Evolutionary conservation across 2,888 invertebrate species (phyloP).

Genomic region (Dryomyza anilis): DNA sequence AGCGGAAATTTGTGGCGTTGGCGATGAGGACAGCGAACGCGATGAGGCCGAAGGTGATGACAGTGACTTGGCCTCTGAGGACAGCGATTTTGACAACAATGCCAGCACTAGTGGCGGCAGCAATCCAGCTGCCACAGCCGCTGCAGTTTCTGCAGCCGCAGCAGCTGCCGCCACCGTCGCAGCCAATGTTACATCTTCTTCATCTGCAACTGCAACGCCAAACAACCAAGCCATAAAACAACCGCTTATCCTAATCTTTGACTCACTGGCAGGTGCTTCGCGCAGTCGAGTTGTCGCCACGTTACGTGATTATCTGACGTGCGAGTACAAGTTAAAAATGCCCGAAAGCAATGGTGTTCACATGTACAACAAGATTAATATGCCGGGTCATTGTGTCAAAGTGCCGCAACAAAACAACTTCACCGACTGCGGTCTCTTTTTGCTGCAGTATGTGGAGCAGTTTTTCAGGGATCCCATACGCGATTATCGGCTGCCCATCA

Average conservation of each 20-base stretch:
- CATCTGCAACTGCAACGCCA: too few relatives aligned
- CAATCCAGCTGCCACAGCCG: constrained; percentile 22
- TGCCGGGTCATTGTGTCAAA: constrained; percentile 85
- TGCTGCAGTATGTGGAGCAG: constrained; percentile 94
- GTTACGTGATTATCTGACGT: constrained; percentile 86
- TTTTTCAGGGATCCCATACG: constrained; percentile 88
- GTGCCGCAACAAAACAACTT: constrained; percentile 98
- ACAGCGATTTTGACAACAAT: constrained; percentile 54
- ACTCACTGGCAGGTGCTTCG: constrained; percentile 85
- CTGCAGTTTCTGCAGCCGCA: too few relatives aligned
- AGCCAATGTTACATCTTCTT: too few relatives aligned
- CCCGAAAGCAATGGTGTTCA: constrained; percentile 58
- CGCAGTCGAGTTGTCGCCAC: constrained; percentile 86
- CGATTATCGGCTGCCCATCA: constrained; percentile 83
- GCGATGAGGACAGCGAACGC: constrained; percentile 74
- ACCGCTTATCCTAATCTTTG: constrained; percentile 93
- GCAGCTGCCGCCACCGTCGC: too few relatives aligned
- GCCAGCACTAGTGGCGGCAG: background rate
- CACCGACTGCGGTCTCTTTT: constrained; percentile 94
- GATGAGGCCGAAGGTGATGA: constrained; percentile 84
- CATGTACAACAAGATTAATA: constrained; percentile 77
- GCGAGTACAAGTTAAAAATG: constrained; percentile 80
- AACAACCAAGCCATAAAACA: constrained; percentile 51
- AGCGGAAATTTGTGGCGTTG: constrained; percentile 64
- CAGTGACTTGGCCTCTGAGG: constrained; percentile 69